Base-by-base conservation (phyloP, 1,140 invertebrate genomes). In the Marisa cornuarietis region DNA sequence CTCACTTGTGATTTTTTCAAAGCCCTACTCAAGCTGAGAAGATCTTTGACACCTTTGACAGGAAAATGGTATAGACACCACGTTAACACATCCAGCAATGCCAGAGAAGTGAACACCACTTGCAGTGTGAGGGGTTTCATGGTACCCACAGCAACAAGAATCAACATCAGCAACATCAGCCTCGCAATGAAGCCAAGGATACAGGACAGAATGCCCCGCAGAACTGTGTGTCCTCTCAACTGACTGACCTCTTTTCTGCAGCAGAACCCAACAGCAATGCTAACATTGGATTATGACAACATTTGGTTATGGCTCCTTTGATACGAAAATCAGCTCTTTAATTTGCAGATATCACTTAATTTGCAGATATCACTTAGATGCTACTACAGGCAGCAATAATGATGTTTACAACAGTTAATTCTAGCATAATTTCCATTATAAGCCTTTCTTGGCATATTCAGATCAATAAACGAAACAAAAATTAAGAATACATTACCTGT, bases 151-250 rank as follows among this genome's bases (percentile, higher is more conserved):
- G 63, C 42, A 66, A 69, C 49, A 13, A 68, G 31, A n/a, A 69
- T 63, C 76, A 68, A 26, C 42, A 77, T 42, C 61, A 76, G 74
- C 74, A 76, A 63, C 63, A 69, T 77, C 65, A 77, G 76, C 11
- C 51, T 63, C 51, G 63, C 49, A 1, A 10, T 16, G 0, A 14
- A 42, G 5, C 76, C 76, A 16, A 77, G 76, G 42, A 69, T 52
- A 31, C 62, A 77, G 49, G n/a, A 54, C 42, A 77, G 22, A 13
- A 77, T 0, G 49, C 63, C 76, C 18, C 66, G 63, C n/a, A 69
- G 26, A 22, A 65, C n/a, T n/a, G 63, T 65, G 26, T 20, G 9
- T 11, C 76, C 76, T 54, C 58, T 51, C 54, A 77, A 5, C 4
- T 65, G n/a, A 13, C 63, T 22, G 26, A 77, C 16, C 65, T 77